Conservation (phyloP, 2,797 vertebrate species). For the Esox masquinongy region DNA sequence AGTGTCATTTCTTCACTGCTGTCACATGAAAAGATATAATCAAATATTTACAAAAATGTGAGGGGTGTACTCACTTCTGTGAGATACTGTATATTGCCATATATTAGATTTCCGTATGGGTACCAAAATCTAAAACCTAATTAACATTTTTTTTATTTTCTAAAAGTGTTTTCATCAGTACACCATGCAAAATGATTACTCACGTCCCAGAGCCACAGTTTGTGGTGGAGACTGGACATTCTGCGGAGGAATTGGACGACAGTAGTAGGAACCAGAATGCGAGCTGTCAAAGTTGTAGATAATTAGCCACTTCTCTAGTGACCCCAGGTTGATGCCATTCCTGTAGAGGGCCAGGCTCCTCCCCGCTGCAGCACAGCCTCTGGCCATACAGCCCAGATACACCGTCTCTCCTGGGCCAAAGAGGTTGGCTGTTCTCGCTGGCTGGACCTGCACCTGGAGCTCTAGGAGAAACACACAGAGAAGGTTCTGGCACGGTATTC, state of each 20-base stretch:
- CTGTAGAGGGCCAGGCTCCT: constrained; percentile 73
- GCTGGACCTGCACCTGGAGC: constrained; percentile 76
- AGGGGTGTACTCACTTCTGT: no score
- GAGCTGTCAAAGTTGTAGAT: constrained; percentile 72
- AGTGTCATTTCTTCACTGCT: no score
- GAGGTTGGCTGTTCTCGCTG: constrained; percentile 70
- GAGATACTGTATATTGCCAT: no score
- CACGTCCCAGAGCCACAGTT: constrained; percentile 69
- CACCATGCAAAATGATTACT: constrained; percentile 43
- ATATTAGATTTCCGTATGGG: no score
- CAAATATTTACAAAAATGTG: no score
- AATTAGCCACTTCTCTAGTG: constrained; percentile 69
- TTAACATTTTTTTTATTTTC: no score
- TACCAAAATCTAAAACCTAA: background rate
- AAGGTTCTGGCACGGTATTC: background rate
- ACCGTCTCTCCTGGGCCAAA: constrained; percentile 75
- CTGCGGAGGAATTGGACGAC: constrained; percentile 75
- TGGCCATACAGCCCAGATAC: constrained; percentile 73
- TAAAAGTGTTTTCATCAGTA: background rate
- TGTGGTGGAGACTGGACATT: constrained; percentile 72
- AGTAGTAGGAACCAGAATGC: constrained; percentile 71
- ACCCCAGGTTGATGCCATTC: constrained; percentile 73
- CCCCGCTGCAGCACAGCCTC: constrained; percentile 73
- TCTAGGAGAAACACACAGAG: constrained; percentile 57
- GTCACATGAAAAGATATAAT: no score